Conservation (phyloP, 1,140 invertebrate species). For the Eriocheir sinensis region DNA sequence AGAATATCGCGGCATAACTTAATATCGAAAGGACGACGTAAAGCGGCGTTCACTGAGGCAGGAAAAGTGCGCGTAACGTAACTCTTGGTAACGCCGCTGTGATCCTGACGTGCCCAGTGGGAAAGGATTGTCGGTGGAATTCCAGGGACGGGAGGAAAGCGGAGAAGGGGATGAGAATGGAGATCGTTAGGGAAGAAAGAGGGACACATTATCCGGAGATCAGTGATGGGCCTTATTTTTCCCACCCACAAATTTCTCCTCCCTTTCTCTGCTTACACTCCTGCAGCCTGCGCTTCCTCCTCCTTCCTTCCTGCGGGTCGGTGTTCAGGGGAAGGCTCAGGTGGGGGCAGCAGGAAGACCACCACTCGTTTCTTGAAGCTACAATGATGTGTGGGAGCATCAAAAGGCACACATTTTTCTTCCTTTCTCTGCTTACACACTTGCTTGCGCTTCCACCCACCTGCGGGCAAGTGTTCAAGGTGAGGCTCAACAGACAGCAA, state of each 20-base stretch:
- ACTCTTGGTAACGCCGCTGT: constrained; percentile 53
- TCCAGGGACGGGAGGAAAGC: constrained; percentile 66
- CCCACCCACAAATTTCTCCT: constrained; percentile 40
- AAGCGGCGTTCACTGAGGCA: background rate
- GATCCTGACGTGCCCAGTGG: constrained; percentile 62
- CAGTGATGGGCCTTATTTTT: constrained; percentile 55
- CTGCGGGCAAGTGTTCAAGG: background rate
- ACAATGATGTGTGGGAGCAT: background rate
- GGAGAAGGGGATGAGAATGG: constrained; percentile 70
- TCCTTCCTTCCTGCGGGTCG: background rate
- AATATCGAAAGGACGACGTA: background rate
- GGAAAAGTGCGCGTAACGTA: background rate
- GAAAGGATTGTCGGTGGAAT: constrained; percentile 73
- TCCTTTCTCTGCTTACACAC: too few relatives aligned
- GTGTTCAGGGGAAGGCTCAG: background rate
- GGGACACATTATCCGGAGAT: constrained; percentile 73
- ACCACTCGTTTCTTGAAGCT: background rate
- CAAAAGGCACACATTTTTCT: too few relatives aligned
- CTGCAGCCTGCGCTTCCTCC: background rate
- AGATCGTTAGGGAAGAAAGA: constrained; percentile 68
- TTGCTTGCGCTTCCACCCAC: too few relatives aligned
- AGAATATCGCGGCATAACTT: background rate
- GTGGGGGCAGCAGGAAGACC: too few relatives aligned
- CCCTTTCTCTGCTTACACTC: constrained; percentile 8
- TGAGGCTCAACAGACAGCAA: too few relatives aligned